phyloP scores from a whole-genome alignment of 2,113 vertebrate genomes.

The Barbus barbus region DNA sequence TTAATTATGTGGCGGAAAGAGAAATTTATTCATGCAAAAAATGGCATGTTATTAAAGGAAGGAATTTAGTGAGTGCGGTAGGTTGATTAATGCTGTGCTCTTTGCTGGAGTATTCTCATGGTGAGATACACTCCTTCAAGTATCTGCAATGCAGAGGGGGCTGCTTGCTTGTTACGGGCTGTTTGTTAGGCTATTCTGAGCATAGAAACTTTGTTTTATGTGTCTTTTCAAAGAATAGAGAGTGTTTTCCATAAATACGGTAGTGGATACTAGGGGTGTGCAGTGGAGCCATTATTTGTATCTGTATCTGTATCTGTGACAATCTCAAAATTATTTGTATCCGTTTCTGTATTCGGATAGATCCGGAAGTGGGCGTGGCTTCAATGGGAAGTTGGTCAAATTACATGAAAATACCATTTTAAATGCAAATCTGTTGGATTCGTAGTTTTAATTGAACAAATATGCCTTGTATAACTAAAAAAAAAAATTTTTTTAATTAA shows the following conservation, averaged over 20 bases:
- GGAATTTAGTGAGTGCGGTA: neutral
- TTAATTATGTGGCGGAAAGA: slow-evolving; percentile 21
- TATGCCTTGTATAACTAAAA: no score
- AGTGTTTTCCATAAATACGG: neutral
- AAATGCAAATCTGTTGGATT: no score
- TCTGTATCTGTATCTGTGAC: no score
- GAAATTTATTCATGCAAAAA: slow-evolving; percentile 9
- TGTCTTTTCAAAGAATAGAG: neutral
- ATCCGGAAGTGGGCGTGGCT: no score
- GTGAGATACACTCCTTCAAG: slow-evolving; percentile 34
- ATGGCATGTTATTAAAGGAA: neutral
- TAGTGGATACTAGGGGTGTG: neutral
- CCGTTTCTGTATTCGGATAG: no score
- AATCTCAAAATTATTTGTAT: no score
- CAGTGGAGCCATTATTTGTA: no score
- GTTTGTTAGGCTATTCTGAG: neutral
- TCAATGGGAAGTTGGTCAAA: no score
- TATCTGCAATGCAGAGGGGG: slow-evolving; percentile 41
- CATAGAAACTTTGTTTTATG: neutral
- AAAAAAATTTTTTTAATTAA: no score
- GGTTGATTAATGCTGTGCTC: slow-evolving; percentile 44
- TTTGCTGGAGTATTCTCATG: slow-evolving; percentile 42
- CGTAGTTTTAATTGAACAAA: no score
- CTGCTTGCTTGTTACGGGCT: neutral
- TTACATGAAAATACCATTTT: no score